Conservation (phyloP, 2,113 vertebrate genomes). For the Felis catus region F.catus_Fca126_mat1.0 CM031417.1:117702001-117702500, state of each 20-base stretch:
- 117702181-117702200: neutral
- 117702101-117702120: neutral
- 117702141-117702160: neutral
- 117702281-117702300: neutral
- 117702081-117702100: neutral
- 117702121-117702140: constrained; percentile 28
- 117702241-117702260: constrained; percentile 18
- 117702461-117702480: neutral
- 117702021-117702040: neutral
- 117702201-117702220: neutral
- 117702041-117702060: neutral
- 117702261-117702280: constrained; percentile 10
- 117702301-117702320: neutral
- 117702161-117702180: neutral
- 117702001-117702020: neutral
- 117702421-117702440: neutral
- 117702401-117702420: neutral
- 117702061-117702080: neutral
- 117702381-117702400: neutral
- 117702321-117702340: neutral
- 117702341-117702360: neutral
- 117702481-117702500: neutral
- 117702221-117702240: neutral
- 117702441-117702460: neutral
- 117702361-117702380: constrained; percentile 29